phyloP scores from a whole-genome alignment of 1,140 invertebrate species.

The Drosophila bocqueti region DNA sequence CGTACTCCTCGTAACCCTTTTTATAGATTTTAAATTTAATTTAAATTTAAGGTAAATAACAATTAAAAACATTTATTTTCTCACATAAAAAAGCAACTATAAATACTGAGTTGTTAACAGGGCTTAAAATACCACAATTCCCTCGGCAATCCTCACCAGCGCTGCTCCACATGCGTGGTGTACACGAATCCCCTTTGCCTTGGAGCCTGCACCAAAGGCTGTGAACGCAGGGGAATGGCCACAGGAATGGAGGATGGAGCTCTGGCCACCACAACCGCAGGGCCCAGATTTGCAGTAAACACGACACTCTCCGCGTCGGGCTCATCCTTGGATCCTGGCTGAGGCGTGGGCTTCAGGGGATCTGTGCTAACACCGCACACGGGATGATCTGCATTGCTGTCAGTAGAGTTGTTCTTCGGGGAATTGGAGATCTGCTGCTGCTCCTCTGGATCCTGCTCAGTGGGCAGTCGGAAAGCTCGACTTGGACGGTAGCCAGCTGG shows the following conservation, averaged over 20 bases:
- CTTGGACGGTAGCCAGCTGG: constrained; percentile 73
- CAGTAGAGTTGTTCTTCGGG: constrained; percentile 1
- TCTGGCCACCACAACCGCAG: constrained; percentile 59
- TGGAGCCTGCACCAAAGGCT: constrained; percentile 45
- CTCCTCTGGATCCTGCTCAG: constrained; percentile 41
- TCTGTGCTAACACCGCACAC: constrained; percentile 77
- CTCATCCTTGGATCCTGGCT: constrained; percentile 65
- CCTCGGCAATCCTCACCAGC: constrained; percentile 50
- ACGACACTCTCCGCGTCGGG: constrained; percentile 74
- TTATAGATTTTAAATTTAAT: neutral
- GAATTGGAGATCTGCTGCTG: constrained; percentile 20
- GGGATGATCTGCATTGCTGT: constrained; percentile 66
- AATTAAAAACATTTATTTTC: constrained; percentile 20
- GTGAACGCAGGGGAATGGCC: constrained; percentile 69
- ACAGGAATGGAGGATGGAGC: constrained; percentile 54
- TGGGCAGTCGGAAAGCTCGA: constrained; percentile 70
- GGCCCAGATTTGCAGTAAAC: constrained; percentile 65
- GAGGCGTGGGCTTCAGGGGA: constrained; percentile 73
- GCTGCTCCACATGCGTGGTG: constrained; percentile 65
- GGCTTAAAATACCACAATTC: neutral
- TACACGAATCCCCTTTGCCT: constrained; percentile 50
- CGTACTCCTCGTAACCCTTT: too few species aligned
- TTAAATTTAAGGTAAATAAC: constrained; percentile 17
- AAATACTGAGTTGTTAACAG: constrained; percentile 55
- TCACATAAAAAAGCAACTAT: constrained; percentile 16